Evolutionary conservation across 2,888 invertebrate genomes (phyloP).

Genomic region (Megaustenia siamemsis): DNA sequence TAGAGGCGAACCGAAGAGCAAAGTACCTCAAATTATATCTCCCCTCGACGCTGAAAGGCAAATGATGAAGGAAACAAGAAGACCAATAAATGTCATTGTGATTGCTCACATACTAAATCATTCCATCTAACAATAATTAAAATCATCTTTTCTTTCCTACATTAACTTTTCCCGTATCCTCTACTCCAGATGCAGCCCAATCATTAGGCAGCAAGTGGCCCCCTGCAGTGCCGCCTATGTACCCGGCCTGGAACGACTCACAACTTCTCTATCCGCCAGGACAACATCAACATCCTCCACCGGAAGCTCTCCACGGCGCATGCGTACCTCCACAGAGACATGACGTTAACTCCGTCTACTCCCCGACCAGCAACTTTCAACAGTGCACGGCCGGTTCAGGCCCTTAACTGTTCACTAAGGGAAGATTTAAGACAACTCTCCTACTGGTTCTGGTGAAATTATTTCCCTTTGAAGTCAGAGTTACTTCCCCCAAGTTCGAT

Average conservation of each 20-base stretch:
- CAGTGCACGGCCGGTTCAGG: constrained; percentile 54
- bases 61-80: no score
- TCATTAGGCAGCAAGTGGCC: constrained; percentile 58
- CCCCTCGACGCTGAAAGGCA: no score
- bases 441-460: background rate
- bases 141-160: no score
- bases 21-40: no score
- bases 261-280: constrained; percentile 53
- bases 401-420: background rate
- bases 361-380: constrained; percentile 54
- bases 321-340: constrained; percentile 51
- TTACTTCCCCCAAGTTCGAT: no score
- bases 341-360: constrained; percentile 50
- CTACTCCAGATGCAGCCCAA: constrained; percentile 54
- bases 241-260: constrained; percentile 58
- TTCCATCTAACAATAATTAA: no score
- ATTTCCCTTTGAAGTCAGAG: no score
- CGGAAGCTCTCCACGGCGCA: constrained; percentile 49
- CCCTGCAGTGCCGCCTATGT: constrained; percentile 54
- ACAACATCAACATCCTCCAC: constrained; percentile 50
- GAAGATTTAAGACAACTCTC: background rate
- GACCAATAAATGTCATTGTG: no score
- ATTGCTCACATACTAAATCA: no score
- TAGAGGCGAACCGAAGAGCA: no score
- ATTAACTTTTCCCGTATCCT: no score